These are phyloP conservation scores for Helicoverpa zea DNA, from an alignment of 1,140 invertebrate species.

Conservation along the genomic window DNA sequence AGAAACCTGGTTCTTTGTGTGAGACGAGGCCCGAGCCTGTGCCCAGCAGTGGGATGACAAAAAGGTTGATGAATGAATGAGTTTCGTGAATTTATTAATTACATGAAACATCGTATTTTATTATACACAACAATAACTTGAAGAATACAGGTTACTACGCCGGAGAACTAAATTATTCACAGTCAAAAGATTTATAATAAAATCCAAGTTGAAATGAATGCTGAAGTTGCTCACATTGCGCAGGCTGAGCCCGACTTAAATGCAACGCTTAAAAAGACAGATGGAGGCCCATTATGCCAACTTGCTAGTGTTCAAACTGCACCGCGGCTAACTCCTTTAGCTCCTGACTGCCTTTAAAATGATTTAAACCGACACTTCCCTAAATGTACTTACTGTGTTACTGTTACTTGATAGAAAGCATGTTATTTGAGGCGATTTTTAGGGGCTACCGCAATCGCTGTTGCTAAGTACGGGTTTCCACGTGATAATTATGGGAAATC, in stretches of 20 bases:
- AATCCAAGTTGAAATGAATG: slow-evolving; percentile 42
- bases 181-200: slow-evolving; percentile 17
- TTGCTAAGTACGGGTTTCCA: too few relatives aligned
- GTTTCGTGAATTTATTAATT: too few relatives aligned
- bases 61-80: too few relatives aligned
- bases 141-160: background rate
- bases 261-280: slow-evolving; percentile 52
- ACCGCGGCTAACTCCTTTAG: slow-evolving; percentile 35
- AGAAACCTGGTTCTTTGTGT: too few relatives aligned
- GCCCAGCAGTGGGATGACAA: too few relatives aligned
- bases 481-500: too few relatives aligned
- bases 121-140: too few relatives aligned
- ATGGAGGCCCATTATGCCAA: slow-evolving; percentile 52
- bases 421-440: too few relatives aligned
- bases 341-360: slow-evolving; percentile 47
- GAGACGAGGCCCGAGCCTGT: too few relatives aligned
- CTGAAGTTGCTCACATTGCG: slow-evolving; percentile 33
- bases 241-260: slow-evolving; percentile 49
- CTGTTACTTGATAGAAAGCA: background rate
- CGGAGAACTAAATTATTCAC: slow-evolving; percentile 4
- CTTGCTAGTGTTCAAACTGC: slow-evolving; percentile 48
- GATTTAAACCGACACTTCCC: slow-evolving; percentile 42
- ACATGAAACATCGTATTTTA: too few relatives aligned
- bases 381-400: slow-evolving; percentile 5
- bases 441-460: too few relatives aligned